phyloP scores from a whole-genome alignment of 2,797 vertebrate genomes.

The Zonotrichia albicollis region DNA sequence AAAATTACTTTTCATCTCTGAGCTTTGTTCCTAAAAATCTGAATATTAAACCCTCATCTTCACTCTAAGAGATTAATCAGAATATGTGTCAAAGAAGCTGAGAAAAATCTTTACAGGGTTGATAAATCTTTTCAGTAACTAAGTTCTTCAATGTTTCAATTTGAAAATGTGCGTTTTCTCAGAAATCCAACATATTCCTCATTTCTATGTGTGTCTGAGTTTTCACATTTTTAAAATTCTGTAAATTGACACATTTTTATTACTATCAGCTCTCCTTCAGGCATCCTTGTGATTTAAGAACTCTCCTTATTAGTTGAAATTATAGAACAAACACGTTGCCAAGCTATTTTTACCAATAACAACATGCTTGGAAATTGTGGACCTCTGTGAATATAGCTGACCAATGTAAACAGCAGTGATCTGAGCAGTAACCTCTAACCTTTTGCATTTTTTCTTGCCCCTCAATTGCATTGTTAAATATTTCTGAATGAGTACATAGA shows the following conservation, averaged over 20 bases:
- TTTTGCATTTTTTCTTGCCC: neutral
- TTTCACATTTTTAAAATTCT: neutral
- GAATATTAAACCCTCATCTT: neutral
- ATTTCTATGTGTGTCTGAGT: neutral
- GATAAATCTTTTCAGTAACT: neutral
- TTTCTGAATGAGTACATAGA: neutral
- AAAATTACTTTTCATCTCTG: neutral
- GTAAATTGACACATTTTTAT: neutral
- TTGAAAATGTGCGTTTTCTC: neutral
- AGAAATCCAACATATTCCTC: neutral
- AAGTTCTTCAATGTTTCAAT: neutral
- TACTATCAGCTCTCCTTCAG: neutral
- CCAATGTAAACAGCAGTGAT: neutral
- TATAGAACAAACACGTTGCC: neutral
- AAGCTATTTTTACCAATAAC: neutral
- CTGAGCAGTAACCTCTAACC: neutral
- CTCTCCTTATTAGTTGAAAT: neutral
- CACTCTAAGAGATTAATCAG: neutral
- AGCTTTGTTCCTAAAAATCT: neutral
- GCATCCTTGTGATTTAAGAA: neutral
- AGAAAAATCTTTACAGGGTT: neutral
- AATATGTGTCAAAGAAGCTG: neutral
- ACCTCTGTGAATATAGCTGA: neutral
- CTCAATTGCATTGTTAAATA: neutral
- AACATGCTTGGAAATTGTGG: neutral